phyloP scores from a whole-genome alignment of 2,113 vertebrate species.

The Agapornis roseicollis region DNA sequence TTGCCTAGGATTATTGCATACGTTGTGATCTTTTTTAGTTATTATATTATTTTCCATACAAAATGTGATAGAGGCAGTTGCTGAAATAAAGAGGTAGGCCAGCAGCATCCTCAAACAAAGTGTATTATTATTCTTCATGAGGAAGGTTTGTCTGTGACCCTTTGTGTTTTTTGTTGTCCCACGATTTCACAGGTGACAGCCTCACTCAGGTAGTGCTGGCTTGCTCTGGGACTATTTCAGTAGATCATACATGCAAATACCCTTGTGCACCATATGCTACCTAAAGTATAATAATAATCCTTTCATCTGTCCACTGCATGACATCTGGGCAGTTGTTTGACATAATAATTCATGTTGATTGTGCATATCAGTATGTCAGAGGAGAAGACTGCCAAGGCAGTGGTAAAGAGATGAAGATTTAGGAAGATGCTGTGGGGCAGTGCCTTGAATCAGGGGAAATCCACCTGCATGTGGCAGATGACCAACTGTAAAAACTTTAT shows the following conservation, averaged over 20 bases:
- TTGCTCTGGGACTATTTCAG: slow-evolving; percentile 52
- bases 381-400: not conserved
- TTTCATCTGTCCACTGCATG: slow-evolving; percentile 65
- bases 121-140: not conserved
- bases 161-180: not conserved
- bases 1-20: not conserved
- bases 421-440: not conserved
- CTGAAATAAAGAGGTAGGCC: not conserved
- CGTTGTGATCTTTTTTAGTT: not conserved
- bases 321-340: slow-evolving; percentile 69
- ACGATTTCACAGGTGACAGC: slow-evolving; percentile 20
- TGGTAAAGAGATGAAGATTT: not conserved
- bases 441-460: not conserved
- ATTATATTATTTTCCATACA: not conserved
- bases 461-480: not conserved
- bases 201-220: slow-evolving; percentile 45
- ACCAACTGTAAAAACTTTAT: not conserved
- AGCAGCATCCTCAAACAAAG: not conserved
- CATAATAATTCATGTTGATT: slow-evolving; percentile 54
- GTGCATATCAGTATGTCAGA: not conserved
- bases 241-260: slow-evolving; percentile 63
- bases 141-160: slow-evolving; percentile 10
- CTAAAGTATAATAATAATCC: slow-evolving; percentile 73
- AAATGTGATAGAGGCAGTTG: not conserved
- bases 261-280: slow-evolving; percentile 21